Evolutionary conservation across 2,888 invertebrate species (phyloP).

Genomic region (Hypomecis atomaria): DNA sequence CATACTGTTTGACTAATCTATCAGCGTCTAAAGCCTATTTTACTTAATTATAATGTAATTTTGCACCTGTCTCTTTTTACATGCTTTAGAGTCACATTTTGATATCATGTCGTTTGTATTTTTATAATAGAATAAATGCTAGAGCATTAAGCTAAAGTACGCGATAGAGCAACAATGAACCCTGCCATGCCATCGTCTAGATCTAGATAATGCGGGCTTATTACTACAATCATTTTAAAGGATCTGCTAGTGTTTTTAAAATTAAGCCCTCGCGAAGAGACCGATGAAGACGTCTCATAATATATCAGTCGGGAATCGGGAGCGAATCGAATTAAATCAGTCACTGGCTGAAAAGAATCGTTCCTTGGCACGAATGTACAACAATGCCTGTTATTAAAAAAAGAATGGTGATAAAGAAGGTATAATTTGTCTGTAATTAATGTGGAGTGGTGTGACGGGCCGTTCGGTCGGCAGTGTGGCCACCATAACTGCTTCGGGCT

Average conservation of each 20-base stretch:
- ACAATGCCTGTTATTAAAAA: conserved; percentile 82
- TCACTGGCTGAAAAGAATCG: conserved; percentile 79
- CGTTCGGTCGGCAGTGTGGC: conserved; percentile 55
- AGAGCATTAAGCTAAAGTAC: too few species aligned
- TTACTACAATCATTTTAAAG: conserved; percentile 20
- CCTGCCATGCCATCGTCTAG: background rate
- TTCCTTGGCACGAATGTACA: conserved; percentile 79
- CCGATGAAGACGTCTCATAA: conserved; percentile 66
- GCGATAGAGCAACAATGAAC: too few species aligned
- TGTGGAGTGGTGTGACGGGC: conserved; percentile 75
- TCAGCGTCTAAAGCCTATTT: conserved; percentile 35
- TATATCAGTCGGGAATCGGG: conserved; percentile 67
- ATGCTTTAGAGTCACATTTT: background rate
- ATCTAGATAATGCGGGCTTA: conserved; percentile 12
- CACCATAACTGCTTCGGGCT: too few species aligned
- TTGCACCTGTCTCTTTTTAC: conserved; percentile 39
- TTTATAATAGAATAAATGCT: background rate
- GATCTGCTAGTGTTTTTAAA: conserved; percentile 34
- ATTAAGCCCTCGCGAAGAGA: conserved; percentile 56
- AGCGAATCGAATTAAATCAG: conserved; percentile 79
- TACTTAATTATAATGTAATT: conserved; percentile 34
- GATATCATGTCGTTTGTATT: conserved; percentile 26
- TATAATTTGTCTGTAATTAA: conserved; percentile 80
- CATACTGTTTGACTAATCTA: conserved; percentile 38
- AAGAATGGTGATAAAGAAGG: conserved; percentile 78